These are phyloP conservation scores for Pipistrellus kuhlii DNA, from an alignment of 2,797 vertebrate species.

Conservation along the genomic window DNA sequence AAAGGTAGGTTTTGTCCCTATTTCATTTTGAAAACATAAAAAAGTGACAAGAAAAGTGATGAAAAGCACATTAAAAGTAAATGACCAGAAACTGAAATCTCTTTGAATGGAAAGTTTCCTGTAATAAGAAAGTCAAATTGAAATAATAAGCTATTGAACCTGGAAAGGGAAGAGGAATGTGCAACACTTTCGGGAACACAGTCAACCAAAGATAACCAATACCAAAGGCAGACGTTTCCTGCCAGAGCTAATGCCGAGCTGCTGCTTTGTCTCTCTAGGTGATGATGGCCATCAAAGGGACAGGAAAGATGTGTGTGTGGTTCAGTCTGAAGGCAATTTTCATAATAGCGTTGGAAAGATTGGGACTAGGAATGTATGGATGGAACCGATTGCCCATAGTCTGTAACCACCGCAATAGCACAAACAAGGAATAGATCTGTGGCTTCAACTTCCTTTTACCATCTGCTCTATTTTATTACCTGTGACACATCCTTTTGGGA, in stretches of 20 bases:
- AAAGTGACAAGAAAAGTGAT: slow-evolving; percentile 71
- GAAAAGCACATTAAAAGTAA: slow-evolving; percentile 63
- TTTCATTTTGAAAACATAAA: slow-evolving; percentile 66
- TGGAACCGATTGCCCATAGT: background rate
- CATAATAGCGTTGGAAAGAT: background rate
- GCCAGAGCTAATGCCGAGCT: background rate
- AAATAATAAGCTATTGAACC: slow-evolving; percentile 58
- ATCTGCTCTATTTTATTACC: slow-evolving; percentile 56
- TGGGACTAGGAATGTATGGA: background rate
- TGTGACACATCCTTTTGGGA: slow-evolving; percentile 39
- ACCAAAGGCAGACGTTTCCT: background rate
- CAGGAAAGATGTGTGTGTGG: background rate
- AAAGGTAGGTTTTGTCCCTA: background rate
- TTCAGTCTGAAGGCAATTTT: slow-evolving; percentile 61
- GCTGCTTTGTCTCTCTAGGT: background rate
- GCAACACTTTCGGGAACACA: background rate
- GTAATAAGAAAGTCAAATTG: slow-evolving; percentile 61
- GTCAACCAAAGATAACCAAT: background rate
- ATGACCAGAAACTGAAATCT: slow-evolving; percentile 34
- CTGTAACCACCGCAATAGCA: background rate
- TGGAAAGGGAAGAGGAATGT: background rate
- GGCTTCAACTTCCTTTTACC: slow-evolving; percentile 32
- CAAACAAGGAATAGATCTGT: background rate
- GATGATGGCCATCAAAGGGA: background rate
- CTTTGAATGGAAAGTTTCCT: slow-evolving; percentile 75